Base-by-base conservation (phyloP, 2,797 vertebrate genomes). In the Gambusia yucatana region DNA sequence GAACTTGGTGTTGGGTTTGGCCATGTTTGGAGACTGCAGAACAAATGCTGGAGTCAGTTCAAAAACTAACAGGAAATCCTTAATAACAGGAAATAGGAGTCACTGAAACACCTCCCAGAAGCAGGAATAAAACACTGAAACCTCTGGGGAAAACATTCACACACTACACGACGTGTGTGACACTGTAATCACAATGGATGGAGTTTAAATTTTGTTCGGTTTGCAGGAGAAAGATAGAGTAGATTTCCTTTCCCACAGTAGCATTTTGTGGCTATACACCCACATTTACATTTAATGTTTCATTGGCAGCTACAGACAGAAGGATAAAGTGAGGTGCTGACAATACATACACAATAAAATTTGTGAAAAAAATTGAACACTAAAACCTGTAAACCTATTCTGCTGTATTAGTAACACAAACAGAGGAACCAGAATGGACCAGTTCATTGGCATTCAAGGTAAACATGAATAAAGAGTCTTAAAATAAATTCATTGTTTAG, bases 41-140 rank as follows among this genome's bases (percentile, higher is more conserved):
- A 47, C 50, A 81, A 57, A 88, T 85, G 84, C 81, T 92, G 90
- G 89, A 92, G 65, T 77, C 57, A 28, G 70, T 85, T 92, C 93
- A 90, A 82, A 80, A 90, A 84, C 77, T 86, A 84, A 92, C 88
- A 90, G 93, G 92, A 94, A 93, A 94, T 93, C 90, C 86, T 92
- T 84, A 75, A 89, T 83, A 81, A 92, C 84, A 72, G 87, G 87
- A 91, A 87, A 71, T 82, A 81, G 77, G 80, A 86, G 79, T 90
- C 81, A 88, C 89, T 86, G 85, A 89, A 91, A 92, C 88, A 91
- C 77, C 80, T 89, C 89, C 78, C 80, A 82, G 74, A 88, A 70
- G 80, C 88, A 86, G 84, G 84, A 87, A 88, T 79, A 87, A 79
- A 89, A 82, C 50, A 57, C 25, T 75, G 80, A 75, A 77, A 77